A percentile compares a stretch with the other conserved stretches of the same genome.
phyloP scores from a whole-genome alignment of 2,888 invertebrate species.

The Macrosiphum euphorbiae region DNA sequence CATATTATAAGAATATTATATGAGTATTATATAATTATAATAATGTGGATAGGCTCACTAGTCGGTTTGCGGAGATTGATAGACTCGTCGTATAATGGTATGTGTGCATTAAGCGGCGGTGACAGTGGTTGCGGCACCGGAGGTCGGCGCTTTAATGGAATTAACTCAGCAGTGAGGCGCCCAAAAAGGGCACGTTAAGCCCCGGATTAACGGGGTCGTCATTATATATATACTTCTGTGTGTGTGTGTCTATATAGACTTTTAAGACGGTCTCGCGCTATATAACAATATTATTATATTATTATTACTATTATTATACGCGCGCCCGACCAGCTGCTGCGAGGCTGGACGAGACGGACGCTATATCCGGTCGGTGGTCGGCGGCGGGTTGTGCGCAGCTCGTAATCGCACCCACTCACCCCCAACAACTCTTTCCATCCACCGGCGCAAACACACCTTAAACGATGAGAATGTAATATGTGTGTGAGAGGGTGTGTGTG shows the following conservation, averaged over 20 bases:
- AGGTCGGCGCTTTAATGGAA: constrained; percentile 45
- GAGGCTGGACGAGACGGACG: not conserved
- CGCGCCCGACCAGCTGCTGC: not conserved
- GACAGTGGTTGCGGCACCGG: not conserved
- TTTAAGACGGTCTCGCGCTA: not conserved
- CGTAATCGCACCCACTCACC: not conserved
- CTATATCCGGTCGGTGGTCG: not conserved
- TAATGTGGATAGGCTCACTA: not conserved
- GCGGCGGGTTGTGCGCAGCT: not conserved
- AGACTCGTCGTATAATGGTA: not conserved
- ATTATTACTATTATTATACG: not conserved
- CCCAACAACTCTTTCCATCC: not conserved
- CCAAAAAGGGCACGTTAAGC: constrained; percentile 25
- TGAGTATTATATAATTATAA: not conserved
- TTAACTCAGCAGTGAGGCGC: constrained; percentile 21
- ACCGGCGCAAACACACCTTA: not conserved
- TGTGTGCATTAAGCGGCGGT: not conserved
- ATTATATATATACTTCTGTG: not conserved
- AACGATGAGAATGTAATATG: not conserved
- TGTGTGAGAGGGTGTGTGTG: not conserved
- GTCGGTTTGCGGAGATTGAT: constrained; percentile 37
- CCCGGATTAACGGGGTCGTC: constrained; percentile 25
- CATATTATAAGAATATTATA: not conserved
- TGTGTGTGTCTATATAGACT: not conserved
- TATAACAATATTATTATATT: constrained; percentile 25